Conservation (phyloP, 1,140 invertebrate species). For the Trichonephila clavipes region DNA sequence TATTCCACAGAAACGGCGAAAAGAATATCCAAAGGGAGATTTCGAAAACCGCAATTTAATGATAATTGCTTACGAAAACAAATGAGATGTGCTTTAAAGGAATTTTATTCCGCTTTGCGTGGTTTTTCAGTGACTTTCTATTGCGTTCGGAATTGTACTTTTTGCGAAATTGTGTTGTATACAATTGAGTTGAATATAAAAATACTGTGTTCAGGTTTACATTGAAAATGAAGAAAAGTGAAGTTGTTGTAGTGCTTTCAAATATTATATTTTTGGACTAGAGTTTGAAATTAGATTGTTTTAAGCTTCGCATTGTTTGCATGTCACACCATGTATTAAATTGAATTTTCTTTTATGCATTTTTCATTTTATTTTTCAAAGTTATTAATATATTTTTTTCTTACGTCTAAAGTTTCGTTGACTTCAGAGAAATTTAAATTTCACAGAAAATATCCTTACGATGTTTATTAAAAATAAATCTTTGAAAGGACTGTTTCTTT, state of each 20-base stretch:
- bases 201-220: background rate
- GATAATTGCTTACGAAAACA: constrained; percentile 27
- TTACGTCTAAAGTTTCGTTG: no score
- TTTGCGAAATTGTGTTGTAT: background rate
- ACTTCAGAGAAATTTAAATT: no score
- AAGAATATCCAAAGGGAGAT: background rate
- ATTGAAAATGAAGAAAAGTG: background rate
- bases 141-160: background rate
- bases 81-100: background rate
- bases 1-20: background rate
- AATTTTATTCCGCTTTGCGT: background rate
- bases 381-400: no score
- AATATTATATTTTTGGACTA: background rate
- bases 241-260: background rate
- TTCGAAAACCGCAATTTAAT: background rate
- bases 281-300: no score
- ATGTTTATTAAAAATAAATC: no score
- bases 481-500: no score
- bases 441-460: no score
- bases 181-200: background rate
- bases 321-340: no score
- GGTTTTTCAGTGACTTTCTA: background rate
- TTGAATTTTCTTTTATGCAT: no score
- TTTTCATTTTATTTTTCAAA: no score
- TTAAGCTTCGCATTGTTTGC: no score